Base-by-base conservation (phyloP, 1,140 invertebrate genomes). In the Drosophila sechellia region DNA sequence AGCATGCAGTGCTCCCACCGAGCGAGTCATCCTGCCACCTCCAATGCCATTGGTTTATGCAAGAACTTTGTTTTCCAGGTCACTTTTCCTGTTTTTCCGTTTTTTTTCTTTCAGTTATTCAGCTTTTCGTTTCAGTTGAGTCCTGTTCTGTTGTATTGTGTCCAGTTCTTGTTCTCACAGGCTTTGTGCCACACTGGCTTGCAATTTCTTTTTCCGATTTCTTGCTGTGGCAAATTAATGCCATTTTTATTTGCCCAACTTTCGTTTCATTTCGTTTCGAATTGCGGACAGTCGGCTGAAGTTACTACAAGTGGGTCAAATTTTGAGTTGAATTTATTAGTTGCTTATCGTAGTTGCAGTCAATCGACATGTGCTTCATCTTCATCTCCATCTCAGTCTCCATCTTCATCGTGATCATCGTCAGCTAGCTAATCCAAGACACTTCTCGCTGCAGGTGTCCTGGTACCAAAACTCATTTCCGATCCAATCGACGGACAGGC, bases 391-490 rank as follows among this genome's bases (percentile, higher is more conserved):
- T 55, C 58, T 11, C 12, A 34, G 27, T 50, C 34, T 34, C 1
- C 35, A 15, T 35, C 31, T n/a, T 11, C 25, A 27, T 22, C 50
- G 20, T 49, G 20, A 39, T 43, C 52, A 55, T 25, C 15, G 15
- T 20, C 17, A 31, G 8, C 35, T 10, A 68, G 48, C 69, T 72
- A 72, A 72, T 72, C 68, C 48, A 20, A 31, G 45, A 12, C 25
- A 22, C 68, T 71, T 45, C 34, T 31, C 45, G 53, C 54, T 58
- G 46, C 80, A 94, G 94, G 94, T 94, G 39, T 92, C 94, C 43
- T 95, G 95, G 95, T 95, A 95, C 79, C 94, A 95, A 66, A 95
- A 95, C 85, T 95, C 94, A 48, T 94, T 95, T 84, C 94, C 94
- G n/a, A 92, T 95, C 77, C 93, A 94, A 72, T 93, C 94, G 5